phyloP scores from a whole-genome alignment of 2,797 vertebrate genomes.

The Myripristis jacobus region DNA sequence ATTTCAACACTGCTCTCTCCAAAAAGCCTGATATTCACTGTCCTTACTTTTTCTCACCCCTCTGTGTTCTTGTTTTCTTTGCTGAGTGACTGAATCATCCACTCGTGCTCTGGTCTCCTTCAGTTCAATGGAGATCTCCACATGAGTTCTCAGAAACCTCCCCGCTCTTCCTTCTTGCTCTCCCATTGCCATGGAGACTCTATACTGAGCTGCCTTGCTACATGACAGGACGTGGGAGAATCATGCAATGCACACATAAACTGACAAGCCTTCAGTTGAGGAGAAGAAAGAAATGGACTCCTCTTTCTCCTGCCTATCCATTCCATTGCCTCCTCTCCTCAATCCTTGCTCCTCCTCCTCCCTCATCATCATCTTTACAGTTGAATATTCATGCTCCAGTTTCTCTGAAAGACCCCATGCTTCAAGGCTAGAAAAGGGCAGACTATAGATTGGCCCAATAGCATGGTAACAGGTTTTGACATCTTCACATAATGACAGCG shows the following conservation, averaged over 20 bases:
- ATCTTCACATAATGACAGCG: constrained; percentile 4
- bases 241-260: constrained; percentile 7
- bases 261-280: constrained; percentile 26
- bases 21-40: constrained; percentile 12
- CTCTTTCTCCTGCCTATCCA: neutral
- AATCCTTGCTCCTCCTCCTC: neutral
- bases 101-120: constrained; percentile 46
- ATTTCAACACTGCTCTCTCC: constrained; percentile 18
- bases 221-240: constrained; percentile 43
- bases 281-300: constrained; percentile 5
- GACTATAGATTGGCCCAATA: neutral
- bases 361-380: constrained; percentile 4
- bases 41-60: constrained; percentile 27
- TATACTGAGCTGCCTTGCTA: constrained; percentile 15
- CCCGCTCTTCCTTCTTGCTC: constrained; percentile 48
- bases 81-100: constrained; percentile 58
- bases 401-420: neutral
- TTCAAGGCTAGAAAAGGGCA: neutral
- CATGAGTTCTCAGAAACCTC: constrained; percentile 61
- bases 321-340: neutral
- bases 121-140: constrained; percentile 71
- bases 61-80: constrained; percentile 58
- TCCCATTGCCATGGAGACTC: constrained; percentile 74
- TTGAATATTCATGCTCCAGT: neutral
- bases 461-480: constrained; percentile 19